phyloP scores from a whole-genome alignment of 2,888 invertebrate genomes.

The Platycnemis pennipes region DNA sequence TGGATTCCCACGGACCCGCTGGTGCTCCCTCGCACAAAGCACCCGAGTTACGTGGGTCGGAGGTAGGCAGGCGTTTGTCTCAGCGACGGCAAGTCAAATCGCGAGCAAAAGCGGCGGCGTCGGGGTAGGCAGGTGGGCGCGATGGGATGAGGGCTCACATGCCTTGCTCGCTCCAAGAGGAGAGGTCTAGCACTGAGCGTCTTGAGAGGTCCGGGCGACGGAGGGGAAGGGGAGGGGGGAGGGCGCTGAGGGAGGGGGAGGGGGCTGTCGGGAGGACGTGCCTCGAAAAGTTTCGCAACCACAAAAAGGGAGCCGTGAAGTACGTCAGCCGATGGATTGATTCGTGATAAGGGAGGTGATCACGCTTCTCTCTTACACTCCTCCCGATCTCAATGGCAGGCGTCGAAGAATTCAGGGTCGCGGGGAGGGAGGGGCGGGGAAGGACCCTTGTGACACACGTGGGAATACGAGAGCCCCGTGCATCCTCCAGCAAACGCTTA shows the following conservation, averaged over 20 bases:
- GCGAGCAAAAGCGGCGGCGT: background rate
- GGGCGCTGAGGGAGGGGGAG: background rate
- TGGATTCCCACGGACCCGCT: background rate
- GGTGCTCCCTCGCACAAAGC: background rate
- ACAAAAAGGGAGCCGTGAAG: background rate
- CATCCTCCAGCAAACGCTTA: no score
- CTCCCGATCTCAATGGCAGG: background rate
- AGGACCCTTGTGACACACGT: no score
- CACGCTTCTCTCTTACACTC: background rate
- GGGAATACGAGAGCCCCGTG: no score
- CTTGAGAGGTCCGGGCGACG: background rate
- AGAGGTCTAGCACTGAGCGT: background rate
- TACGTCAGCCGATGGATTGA: background rate
- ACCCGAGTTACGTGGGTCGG: background rate
- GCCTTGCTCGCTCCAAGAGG: background rate
- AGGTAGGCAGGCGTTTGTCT: background rate
- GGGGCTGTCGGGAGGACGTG: background rate
- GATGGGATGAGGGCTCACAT: background rate
- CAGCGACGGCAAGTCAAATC: background rate
- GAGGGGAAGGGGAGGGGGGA: background rate
- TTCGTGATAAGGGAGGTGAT: background rate
- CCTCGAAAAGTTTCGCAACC: conserved; percentile 9
- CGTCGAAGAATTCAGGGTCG: background rate
- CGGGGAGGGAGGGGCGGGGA: background rate
- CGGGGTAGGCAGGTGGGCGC: background rate